Evolutionary conservation across 2,888 invertebrate genomes (phyloP), one percentile per base, ranked within the genome.

Genomic region (Emesis furor): DNA sequence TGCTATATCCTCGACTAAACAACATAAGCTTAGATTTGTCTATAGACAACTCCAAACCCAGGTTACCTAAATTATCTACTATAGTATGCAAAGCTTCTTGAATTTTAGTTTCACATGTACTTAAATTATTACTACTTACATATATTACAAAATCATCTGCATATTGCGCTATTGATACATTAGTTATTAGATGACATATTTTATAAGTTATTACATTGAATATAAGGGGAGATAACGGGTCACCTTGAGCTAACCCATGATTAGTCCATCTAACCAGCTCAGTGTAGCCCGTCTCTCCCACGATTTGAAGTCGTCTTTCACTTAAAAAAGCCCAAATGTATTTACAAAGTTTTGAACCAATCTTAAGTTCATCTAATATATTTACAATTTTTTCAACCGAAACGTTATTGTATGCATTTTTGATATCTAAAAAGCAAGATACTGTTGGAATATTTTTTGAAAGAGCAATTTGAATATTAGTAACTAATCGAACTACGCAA

Each of bases 321-420:
- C 75, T 82, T 37, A 90, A 71, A 69, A 82, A 90, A 0, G 74
- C 67, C 87, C 87, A 89, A 0, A 89, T 8, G 67, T 90, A 90
- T 0, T 4, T 12, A 76, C 88, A 90, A 1, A 89, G 76, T 72
- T 82, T 82, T 7, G 73, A 2, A 0, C 90, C 89, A 1, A 90
- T 79, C 2, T 77, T 72, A 7, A 88, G 4, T 0, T 78, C 2
- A 77, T 90, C 89, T 17, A 91, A 32, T 0, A 17, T 83, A 0
- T 17, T 12, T 12, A 89, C 2, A 12, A 90, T 17, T 42, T 24
- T 24, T 0, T 3, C 59, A 1, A 89, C 67, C 24, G 84, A 32
- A 1, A 91, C 82, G 75, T 90, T 90, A 78, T 91, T 90, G 39
- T 91, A 90, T 0, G 90, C 91, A 67, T 79, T 89, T 14, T 90